Percentiles rank a stretch among this genome's conserved stretches.
Evolutionary conservation across 2,113 vertebrate genomes (phyloP).

Genomic region (Atrichornis clamosus): DNA sequence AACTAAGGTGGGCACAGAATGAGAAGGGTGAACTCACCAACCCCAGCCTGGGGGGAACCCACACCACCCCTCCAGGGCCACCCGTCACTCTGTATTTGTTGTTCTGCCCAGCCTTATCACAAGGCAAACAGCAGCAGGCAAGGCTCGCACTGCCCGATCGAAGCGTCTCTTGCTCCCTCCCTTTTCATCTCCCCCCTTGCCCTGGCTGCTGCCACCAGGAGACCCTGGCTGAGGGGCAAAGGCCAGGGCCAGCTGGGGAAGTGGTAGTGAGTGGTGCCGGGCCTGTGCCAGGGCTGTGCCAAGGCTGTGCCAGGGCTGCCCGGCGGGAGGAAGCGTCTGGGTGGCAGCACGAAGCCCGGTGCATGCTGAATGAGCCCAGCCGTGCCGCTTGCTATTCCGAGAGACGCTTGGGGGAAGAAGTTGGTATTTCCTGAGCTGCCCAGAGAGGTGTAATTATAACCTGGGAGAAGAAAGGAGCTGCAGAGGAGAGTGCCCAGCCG

Average conservation of each 20-base stretch:
- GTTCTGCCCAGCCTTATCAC: slow-evolving; percentile 61
- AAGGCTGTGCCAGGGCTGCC: neutral
- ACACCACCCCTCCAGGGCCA: neutral
- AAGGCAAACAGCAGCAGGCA: slow-evolving; percentile 57
- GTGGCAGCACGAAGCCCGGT: neutral
- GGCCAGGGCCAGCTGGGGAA: neutral
- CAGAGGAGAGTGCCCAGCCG: slow-evolving; percentile 10
- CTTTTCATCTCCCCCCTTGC: neutral
- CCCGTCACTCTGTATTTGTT: slow-evolving; percentile 11
- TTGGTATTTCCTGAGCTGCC: slow-evolving; percentile 48
- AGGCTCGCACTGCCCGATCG: slow-evolving; percentile 5
- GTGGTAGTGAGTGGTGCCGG: neutral
- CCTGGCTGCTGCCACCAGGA: neutral
- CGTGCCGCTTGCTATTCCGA: slow-evolving; percentile 48
- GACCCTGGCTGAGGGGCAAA: slow-evolving; percentile 35
- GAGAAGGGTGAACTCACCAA: neutral
- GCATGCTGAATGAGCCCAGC: slow-evolving; percentile 16
- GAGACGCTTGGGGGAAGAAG: slow-evolving; percentile 44
- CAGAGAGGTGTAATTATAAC: slow-evolving; percentile 55
- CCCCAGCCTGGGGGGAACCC: neutral
- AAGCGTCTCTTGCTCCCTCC: neutral
- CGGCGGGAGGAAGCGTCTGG: slow-evolving; percentile 40
- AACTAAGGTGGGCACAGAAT: neutral
- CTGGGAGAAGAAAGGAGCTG: slow-evolving; percentile 48
- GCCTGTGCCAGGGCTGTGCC: neutral